These are phyloP conservation scores for Cheilosia scutellata DNA, from an alignment of 2,888 invertebrate species.

Conservation along the genomic window DNA sequence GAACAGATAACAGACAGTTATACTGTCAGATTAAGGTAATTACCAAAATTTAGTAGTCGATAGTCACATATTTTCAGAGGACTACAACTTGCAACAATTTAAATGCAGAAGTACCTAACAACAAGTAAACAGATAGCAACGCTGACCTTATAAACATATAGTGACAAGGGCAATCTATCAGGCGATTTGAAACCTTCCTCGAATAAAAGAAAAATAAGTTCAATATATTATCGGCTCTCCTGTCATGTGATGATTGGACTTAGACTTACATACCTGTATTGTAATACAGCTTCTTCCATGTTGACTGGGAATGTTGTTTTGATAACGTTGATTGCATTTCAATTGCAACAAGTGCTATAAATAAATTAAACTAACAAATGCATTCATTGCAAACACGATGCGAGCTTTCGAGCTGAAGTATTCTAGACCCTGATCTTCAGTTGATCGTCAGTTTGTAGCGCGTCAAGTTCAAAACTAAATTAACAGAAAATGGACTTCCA, in stretches of 20 bases:
- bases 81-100: too few species aligned
- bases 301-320: constrained; percentile 36
- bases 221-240: neutral
- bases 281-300: constrained; percentile 15
- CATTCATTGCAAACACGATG: neutral
- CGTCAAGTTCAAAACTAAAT: constrained; percentile 64
- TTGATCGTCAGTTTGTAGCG: constrained; percentile 49
- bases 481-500: constrained; percentile 60
- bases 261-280: neutral
- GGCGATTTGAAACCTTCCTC: too few species aligned
- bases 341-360: constrained; percentile 27
- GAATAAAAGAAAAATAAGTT: too few species aligned
- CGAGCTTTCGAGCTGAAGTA: constrained; percentile 42
- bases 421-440: constrained; percentile 40
- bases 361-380: constrained; percentile 15
- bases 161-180: too few species aligned
- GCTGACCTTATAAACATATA: too few species aligned
- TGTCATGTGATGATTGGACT: too few species aligned
- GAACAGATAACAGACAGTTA: too few species aligned
- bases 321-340: constrained; percentile 57
- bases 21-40: too few species aligned
- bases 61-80: too few species aligned
- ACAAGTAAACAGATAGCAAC: too few species aligned
- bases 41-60: too few species aligned
- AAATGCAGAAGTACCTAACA: too few species aligned